phyloP scores from a whole-genome alignment of 2,888 invertebrate species.

The Ferrisia virgata region DNA sequence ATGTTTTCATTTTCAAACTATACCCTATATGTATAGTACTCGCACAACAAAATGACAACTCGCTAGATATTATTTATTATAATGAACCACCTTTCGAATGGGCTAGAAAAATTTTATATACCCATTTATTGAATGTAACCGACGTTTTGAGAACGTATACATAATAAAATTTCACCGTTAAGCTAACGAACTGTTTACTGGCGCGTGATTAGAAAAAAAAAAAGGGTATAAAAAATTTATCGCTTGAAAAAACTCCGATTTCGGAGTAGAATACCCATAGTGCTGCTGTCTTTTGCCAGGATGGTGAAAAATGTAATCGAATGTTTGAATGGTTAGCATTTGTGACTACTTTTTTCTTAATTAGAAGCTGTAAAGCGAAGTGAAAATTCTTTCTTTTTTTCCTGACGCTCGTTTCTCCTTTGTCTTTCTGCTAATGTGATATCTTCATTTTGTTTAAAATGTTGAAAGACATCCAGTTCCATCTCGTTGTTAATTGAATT shows the following conservation, averaged over 20 bases:
- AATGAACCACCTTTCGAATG: neutral
- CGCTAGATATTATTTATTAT: neutral
- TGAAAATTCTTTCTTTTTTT: neutral
- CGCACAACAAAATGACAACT: constrained; percentile 4
- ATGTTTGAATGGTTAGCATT: neutral
- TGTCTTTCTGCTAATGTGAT: neutral
- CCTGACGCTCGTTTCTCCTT: neutral
- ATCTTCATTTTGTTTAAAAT: neutral
- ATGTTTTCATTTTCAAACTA: neutral
- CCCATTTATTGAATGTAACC: neutral
- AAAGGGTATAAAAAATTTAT: neutral
- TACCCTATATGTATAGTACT: too few relatives aligned
- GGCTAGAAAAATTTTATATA: neutral
- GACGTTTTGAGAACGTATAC: neutral
- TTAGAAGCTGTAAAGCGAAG: neutral
- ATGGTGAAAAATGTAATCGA: neutral
- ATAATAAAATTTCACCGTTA: neutral
- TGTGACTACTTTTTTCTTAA: constrained; percentile 15
- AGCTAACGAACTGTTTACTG: constrained; percentile 10
- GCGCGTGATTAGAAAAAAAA: neutral
- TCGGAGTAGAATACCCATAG: neutral
- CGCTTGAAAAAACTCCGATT: neutral
- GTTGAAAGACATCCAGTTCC: neutral
- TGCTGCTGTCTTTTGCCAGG: neutral
- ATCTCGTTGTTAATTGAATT: constrained; percentile 18